Evolutionary conservation across 2,797 vertebrate genomes (phyloP).

Genomic region (Manis crassicaudata): DNA sequence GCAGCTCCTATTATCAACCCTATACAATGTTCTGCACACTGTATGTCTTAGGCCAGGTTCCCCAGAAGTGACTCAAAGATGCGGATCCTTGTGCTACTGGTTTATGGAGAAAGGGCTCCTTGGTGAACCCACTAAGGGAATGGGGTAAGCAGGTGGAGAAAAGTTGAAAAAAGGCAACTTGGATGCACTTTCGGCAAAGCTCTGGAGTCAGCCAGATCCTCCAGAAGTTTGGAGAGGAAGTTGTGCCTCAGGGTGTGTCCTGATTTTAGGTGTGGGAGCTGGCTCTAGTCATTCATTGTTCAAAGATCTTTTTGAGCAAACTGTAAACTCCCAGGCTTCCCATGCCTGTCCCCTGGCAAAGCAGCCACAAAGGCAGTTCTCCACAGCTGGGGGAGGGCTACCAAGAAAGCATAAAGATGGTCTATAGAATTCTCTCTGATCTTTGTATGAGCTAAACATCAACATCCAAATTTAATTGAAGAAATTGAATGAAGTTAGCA

Average conservation of each 20-base stretch:
- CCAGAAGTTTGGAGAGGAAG: neutral
- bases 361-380: neutral
- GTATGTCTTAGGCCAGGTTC: neutral
- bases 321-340: neutral
- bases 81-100: neutral
- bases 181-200: neutral
- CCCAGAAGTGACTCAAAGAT: neutral
- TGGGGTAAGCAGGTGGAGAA: accelerated
- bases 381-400: accelerated
- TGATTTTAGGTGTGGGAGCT: neutral
- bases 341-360: neutral
- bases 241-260: neutral
- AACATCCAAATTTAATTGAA: neutral
- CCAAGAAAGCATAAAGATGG: neutral
- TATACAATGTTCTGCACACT: neutral
- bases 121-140: neutral
- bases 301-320: neutral
- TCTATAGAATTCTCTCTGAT: neutral
- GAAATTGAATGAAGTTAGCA: neutral
- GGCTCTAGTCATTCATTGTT: neutral
- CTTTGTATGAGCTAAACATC: neutral
- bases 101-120: neutral
- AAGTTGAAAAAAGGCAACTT: neutral
- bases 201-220: neutral
- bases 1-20: neutral